Conservation (phyloP, 2,113 vertebrate genomes). For the Limnothrissa miodon region DNA sequence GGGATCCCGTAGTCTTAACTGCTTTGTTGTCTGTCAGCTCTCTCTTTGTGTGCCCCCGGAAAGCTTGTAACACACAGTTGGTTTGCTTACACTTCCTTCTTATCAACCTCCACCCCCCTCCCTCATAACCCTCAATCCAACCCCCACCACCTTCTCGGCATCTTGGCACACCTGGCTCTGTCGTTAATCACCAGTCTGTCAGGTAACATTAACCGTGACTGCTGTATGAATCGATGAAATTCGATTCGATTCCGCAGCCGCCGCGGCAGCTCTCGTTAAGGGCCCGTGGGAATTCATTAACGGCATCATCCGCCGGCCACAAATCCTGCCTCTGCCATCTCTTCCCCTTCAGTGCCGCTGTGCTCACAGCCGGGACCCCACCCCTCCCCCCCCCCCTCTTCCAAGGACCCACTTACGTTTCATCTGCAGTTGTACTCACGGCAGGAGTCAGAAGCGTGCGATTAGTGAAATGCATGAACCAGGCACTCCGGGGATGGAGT, state of each 20-base stretch:
- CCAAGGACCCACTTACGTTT: conserved; percentile 5
- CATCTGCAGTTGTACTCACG: conserved; percentile 8
- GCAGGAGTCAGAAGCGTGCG: neutral
- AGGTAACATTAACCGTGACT: conserved; percentile 14
- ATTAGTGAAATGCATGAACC: neutral
- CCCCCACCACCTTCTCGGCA: neutral
- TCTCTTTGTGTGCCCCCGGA: neutral
- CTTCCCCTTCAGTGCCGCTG: neutral
- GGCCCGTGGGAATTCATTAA: conserved; percentile 31
- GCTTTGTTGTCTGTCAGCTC: conserved; percentile 1
- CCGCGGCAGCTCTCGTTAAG: neutral
- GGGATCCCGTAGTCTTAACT: neutral
- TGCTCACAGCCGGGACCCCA: neutral
- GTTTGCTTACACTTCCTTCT: neutral
- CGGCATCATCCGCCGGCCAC: neutral
- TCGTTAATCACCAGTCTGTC: conserved; percentile 1
- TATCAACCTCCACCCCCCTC: conserved; percentile 2
- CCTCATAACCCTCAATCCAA: neutral
- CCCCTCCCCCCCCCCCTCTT: neutral
- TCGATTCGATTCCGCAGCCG: neutral
- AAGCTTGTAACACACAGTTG: neutral
- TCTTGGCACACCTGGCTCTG: conserved; percentile 6
- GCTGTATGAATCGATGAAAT: conserved; percentile 18
- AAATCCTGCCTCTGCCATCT: neutral
- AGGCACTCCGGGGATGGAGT: neutral